These are phyloP conservation scores for Meloidogyne chitwoodi DNA, from an alignment of 1,140 invertebrate species.

Conservation along the genomic window DNA sequence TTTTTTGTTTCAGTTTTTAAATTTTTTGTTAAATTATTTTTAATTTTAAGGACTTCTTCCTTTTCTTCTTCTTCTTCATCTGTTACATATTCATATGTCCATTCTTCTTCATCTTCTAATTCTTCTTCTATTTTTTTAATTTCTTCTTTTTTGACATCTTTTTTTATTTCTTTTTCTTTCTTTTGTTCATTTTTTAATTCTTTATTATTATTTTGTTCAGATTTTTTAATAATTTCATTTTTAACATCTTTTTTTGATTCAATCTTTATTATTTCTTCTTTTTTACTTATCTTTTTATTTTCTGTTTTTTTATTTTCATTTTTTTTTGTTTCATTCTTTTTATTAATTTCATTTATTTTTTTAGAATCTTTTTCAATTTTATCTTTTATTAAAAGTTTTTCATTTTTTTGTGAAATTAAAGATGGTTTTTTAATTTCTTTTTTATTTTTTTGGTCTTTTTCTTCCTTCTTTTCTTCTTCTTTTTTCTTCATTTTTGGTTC, in stretches of 20 bases:
- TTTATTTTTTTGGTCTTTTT: background rate
- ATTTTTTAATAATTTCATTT: no score
- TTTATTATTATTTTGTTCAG: background rate
- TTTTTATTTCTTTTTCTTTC: background rate
- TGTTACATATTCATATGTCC: conserved; percentile 13
- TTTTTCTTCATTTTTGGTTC: background rate
- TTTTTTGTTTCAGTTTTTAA: background rate
- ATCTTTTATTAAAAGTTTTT: conserved; percentile 12
- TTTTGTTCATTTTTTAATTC: background rate
- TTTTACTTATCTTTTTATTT: background rate
- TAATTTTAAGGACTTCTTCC: conserved; percentile 11
- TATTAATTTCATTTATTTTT: no score
- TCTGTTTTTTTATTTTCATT: background rate
- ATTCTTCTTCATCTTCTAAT: conserved; percentile 12
- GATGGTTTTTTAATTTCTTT: conserved; percentile 1
- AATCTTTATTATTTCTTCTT: background rate
- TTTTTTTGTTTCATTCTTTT: background rate
- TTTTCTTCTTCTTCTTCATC: conserved; percentile 12
- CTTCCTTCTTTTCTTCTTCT: background rate
- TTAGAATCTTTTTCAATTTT: background rate
- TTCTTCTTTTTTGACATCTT: background rate
- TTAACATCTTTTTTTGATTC: background rate
- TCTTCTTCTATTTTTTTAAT: conserved; percentile 6
- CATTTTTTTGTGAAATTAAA: background rate
- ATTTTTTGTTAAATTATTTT: background rate